Base-by-base conservation (phyloP, 2,888 invertebrate species). In the Standfussiana lucernea region DNA sequence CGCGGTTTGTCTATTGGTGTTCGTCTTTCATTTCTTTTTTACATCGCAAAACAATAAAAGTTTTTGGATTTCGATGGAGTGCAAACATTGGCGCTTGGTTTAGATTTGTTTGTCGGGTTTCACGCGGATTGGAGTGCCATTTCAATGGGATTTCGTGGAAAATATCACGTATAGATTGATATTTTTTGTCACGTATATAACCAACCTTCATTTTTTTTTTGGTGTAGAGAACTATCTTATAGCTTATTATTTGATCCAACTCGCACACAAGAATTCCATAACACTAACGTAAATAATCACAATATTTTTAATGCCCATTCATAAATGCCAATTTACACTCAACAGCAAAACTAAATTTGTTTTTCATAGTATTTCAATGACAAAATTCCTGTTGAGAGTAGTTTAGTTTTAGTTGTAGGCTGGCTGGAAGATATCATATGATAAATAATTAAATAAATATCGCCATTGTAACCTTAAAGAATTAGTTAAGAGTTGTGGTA, bases 61-160 rank as follows among this genome's bases (percentile, higher is more conserved):
- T 24, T 75, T 61, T 65, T 24, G 28, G 24, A 47, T 53, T 68
- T 80, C 47, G 10, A 70, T 56, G 6, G 47, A 61, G 18, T 62
- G 53, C n/a, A 45, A 75, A 69, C 28, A 66, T 32, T 21, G 45
- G 10, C 18, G 42, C n/a, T 59, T 32, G 59, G 35, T n/a, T 66
- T 61, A 24, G 67, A 40, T 67, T 75, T 56, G 18, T 61, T 59
- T 75, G 59, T 45, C 45, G 35, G 59, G 37, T 70, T 70, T 65
- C 45, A 75, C 64, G 62, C 75, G 40, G 32, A 40, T 67, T 2
- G 65, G 21, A 42, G 56, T 65, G 37, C 37, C 11, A 56, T 61
- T 67, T 75, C 75, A 53, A 53, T 47, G 21, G 66, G 24, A 75
- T 80, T 75, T 66, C 28, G 24, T 56, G 28, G 28, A 70, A 71